Conservation (phyloP, 2,888 invertebrate species). For the Erebia palarica region DNA sequence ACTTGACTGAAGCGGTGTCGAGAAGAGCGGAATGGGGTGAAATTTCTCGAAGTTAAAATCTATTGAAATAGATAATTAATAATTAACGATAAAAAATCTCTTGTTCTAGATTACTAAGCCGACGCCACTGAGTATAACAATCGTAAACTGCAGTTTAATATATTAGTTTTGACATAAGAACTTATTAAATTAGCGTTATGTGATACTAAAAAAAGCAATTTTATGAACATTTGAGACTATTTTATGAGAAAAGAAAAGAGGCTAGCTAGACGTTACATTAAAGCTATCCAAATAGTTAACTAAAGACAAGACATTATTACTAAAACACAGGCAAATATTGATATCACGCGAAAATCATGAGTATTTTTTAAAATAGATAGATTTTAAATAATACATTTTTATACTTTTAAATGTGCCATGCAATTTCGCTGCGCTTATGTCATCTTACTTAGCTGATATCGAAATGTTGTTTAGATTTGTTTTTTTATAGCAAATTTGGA, state of each 20-base stretch:
- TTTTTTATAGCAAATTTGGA: constrained; percentile 34
- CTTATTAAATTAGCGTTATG: too few relatives aligned
- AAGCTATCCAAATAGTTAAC: too few relatives aligned
- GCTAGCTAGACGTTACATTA: background rate
- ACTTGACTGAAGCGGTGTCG: constrained; percentile 21
- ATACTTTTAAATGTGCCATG: background rate
- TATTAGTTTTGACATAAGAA: background rate
- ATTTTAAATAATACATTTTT: too few relatives aligned
- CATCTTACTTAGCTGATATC: constrained; percentile 10
- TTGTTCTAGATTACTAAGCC: background rate
- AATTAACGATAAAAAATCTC: background rate
- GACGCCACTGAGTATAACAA: background rate
- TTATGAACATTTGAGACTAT: too few relatives aligned
- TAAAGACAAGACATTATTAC: background rate
- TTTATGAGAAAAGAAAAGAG: background rate
- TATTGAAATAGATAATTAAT: background rate
- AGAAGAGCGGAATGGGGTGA: constrained; percentile 10
- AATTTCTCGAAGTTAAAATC: constrained; percentile 13
- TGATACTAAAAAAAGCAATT: too few relatives aligned
- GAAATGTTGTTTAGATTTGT: constrained; percentile 25
- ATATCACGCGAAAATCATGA: background rate
- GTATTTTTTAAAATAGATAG: background rate
- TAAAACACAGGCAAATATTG: background rate
- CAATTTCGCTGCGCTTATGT: constrained; percentile 6
- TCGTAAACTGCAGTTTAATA: background rate